A percentile compares a stretch with the other conserved stretches of the same genome.
phyloP scores from a whole-genome alignment of 2,888 invertebrate genomes.

The Folsomia manolachei region DNA sequence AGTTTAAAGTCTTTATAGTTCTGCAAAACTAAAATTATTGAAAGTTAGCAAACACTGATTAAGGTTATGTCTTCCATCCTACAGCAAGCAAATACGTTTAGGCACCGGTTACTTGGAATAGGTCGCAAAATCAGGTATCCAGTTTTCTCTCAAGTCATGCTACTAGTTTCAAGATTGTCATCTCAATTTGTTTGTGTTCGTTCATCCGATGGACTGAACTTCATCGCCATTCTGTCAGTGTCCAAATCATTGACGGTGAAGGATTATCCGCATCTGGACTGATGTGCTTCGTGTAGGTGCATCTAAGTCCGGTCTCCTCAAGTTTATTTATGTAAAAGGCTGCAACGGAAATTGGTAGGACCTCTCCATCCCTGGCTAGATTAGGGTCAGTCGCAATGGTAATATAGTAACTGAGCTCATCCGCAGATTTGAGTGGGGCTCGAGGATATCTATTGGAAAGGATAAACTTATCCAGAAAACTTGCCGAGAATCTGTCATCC shows the following conservation, averaged over 20 bases:
- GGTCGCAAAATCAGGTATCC: no score
- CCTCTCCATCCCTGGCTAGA: constrained; percentile 4
- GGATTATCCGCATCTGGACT: neutral
- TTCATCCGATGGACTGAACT: no score
- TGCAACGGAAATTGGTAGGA: neutral
- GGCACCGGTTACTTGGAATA: no score
- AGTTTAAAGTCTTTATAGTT: no score
- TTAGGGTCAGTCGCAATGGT: neutral
- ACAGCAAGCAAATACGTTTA: no score
- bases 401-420: constrained; percentile 3
- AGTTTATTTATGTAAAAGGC: neutral
- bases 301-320: neutral
- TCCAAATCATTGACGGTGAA: neutral
- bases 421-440: neutral
- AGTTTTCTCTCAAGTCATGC: no score
- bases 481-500: neutral
- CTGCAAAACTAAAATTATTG: no score
- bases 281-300: constrained; percentile 3
- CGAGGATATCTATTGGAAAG: neutral
- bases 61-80: no score
- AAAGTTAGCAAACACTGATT: no score
- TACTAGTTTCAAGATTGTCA: no score
- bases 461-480: neutral
- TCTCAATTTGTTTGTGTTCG: no score
- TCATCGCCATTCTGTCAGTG: constrained; percentile 5